phyloP scores from a whole-genome alignment of 2,113 vertebrate species.

The Urocitellus parryii region DNA sequence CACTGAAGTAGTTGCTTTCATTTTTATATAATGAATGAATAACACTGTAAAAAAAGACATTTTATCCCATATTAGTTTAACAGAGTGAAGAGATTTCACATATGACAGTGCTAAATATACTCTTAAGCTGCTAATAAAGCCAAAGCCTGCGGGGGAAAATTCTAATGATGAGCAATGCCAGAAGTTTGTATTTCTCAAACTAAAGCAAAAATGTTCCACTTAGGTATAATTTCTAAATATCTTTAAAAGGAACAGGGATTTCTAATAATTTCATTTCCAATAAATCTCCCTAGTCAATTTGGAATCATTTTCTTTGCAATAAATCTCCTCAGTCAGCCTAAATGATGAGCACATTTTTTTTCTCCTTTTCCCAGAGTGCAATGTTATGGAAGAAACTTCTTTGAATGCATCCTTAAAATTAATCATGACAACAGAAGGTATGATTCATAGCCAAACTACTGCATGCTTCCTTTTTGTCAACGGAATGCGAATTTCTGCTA shows the following conservation, averaged over 20 bases:
- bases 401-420: slow-evolving; percentile 75
- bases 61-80: slow-evolving; percentile 90
- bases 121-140: slow-evolving; percentile 91
- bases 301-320: slow-evolving; percentile 81
- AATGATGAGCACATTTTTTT: slow-evolving; percentile 58
- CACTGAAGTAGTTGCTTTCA: slow-evolving; percentile 86
- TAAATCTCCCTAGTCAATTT: slow-evolving; percentile 88
- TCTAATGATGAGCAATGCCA: slow-evolving; percentile 89
- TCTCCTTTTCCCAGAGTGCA: slow-evolving; percentile 35
- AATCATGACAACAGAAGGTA: slow-evolving; percentile 71
- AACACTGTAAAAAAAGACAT: slow-evolving; percentile 89
- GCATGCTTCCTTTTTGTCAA: slow-evolving; percentile 64
- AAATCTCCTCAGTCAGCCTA: slow-evolving; percentile 72
- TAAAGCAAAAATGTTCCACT: slow-evolving; percentile 86
- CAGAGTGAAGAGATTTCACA: slow-evolving; percentile 88
- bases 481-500: slow-evolving; percentile 63
- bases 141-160: slow-evolving; percentile 86
- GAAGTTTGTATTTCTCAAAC: slow-evolving; percentile 89
- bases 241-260: slow-evolving; percentile 84
- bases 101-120: slow-evolving; percentile 90
- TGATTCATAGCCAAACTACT: slow-evolving; percentile 65
- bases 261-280: slow-evolving; percentile 86
- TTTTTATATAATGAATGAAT: slow-evolving; percentile 89
- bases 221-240: slow-evolving; percentile 88
- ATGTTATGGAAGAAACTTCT: slow-evolving; percentile 60